Evolutionary conservation across 1,140 invertebrate genomes (phyloP).

Genomic region (Saccostrea cuccullata): DNA sequence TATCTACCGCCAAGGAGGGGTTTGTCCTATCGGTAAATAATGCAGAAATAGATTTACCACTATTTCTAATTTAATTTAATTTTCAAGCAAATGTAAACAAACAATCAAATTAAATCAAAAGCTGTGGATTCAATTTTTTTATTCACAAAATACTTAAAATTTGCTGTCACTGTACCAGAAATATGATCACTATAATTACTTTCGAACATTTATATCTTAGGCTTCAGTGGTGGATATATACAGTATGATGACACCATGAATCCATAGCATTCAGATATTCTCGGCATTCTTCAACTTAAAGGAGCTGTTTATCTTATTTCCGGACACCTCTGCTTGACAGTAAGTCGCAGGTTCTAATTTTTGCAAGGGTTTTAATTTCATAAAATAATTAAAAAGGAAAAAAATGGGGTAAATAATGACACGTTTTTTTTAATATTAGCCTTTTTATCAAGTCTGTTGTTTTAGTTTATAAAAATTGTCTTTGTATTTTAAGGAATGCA

Average conservation of each 20-base stretch:
- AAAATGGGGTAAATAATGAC: too few species aligned
- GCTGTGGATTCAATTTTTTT: too few species aligned
- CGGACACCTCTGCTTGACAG: neutral
- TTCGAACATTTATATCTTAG: neutral
- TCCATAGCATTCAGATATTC: neutral
- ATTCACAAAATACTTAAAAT: neutral
- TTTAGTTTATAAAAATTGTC: neutral
- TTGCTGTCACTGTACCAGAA: neutral
- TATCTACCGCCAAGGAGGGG: neutral
- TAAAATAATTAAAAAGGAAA: too few species aligned
- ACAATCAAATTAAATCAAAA: too few species aligned
- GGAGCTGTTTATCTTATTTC: slow-evolving; percentile 1
- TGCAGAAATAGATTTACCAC: neutral
- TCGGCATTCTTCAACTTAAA: neutral
- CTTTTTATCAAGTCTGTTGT: neutral
- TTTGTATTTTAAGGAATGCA: too few species aligned
- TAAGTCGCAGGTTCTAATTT: neutral
- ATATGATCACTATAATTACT: neutral
- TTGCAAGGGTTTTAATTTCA: too few species aligned
- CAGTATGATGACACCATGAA: neutral
- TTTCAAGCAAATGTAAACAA: too few species aligned
- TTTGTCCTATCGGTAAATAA: slow-evolving; percentile 6
- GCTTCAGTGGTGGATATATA: neutral
- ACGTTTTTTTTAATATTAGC: too few species aligned
- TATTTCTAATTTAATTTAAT: too few species aligned